A percentile compares a stretch with the other conserved stretches of the same genome.
phyloP scores from a whole-genome alignment of 2,797 vertebrate species.

The Argyrosomus regius region DNA sequence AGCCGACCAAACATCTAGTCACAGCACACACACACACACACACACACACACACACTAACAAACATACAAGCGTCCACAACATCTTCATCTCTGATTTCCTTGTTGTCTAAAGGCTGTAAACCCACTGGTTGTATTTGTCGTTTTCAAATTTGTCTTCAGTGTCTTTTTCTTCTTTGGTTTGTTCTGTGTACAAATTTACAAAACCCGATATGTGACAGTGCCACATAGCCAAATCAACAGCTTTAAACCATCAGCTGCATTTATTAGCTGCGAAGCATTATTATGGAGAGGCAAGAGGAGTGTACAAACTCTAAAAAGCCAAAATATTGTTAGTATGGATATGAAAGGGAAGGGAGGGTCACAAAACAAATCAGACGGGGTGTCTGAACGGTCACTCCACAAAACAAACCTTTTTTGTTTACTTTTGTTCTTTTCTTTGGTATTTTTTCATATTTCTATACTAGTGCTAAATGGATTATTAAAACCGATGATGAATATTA shows the following conservation, averaged over 20 bases:
- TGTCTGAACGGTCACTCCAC: conserved; percentile 55
- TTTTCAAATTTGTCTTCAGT: conserved; percentile 39
- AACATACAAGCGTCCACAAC: neutral
- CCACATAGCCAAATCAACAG: conserved; percentile 33
- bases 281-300: neutral
- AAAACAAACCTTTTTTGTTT: conserved; percentile 67
- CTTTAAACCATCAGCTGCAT: conserved; percentile 61
- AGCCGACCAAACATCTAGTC: neutral
- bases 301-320: conserved; percentile 16
- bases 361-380: conserved; percentile 66
- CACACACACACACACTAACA: neutral
- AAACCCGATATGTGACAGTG: conserved; percentile 32
- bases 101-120: conserved; percentile 44
- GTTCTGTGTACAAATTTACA: conserved; percentile 15
- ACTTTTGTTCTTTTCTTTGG: conserved; percentile 79
- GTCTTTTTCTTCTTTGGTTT: conserved; percentile 36
- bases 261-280: conserved; percentile 39
- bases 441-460: conserved; percentile 86
- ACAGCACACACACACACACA: conserved; percentile 23
- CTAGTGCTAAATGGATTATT: conserved; percentile 84
- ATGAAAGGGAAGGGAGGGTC: conserved; percentile 62
- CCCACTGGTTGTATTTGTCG: conserved; percentile 28
- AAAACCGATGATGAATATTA: conserved; percentile 81
- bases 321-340: conserved; percentile 31
- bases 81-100: conserved; percentile 37